Evolutionary conservation across 2,888 invertebrate genomes (phyloP).

Genomic region (Blera fallax): DNA sequence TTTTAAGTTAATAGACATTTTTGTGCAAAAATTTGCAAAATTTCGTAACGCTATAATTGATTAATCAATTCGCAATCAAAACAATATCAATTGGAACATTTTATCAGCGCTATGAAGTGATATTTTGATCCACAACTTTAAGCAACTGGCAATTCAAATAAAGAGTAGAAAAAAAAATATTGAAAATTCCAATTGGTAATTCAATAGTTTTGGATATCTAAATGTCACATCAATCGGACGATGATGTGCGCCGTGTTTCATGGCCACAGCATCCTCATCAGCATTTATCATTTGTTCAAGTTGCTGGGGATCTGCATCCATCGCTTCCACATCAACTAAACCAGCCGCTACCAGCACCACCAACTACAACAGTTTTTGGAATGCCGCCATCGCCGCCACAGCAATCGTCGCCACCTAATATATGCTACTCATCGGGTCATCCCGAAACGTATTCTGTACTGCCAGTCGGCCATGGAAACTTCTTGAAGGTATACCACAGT

Average conservation of each 20-base stretch:
- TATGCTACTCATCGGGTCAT: constrained; percentile 72
- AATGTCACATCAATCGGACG: constrained; percentile 56
- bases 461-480: constrained; percentile 80
- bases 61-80: neutral
- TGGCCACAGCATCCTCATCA: constrained; percentile 54
- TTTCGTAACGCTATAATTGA: neutral
- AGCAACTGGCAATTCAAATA: constrained; percentile 4
- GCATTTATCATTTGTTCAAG: constrained; percentile 41
- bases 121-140: neutral
- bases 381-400: constrained; percentile 25
- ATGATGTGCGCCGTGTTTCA: constrained; percentile 52
- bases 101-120: constrained; percentile 4
- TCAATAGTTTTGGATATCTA: constrained; percentile 8
- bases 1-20: constrained; percentile 38
- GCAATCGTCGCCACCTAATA: constrained; percentile 41
- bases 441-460: constrained; percentile 80
- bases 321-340: constrained; percentile 17
- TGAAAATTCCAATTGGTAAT: constrained; percentile 41
- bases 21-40: constrained; percentile 29
- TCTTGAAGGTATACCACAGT: constrained; percentile 80
- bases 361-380: constrained; percentile 22
- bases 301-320: constrained; percentile 48
- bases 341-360: constrained; percentile 6
- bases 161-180: neutral
- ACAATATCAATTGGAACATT: neutral